These are phyloP conservation scores for Eublepharis macularius DNA, from an alignment of 2,113 vertebrate genomes.

Conservation along the genomic window DNA sequence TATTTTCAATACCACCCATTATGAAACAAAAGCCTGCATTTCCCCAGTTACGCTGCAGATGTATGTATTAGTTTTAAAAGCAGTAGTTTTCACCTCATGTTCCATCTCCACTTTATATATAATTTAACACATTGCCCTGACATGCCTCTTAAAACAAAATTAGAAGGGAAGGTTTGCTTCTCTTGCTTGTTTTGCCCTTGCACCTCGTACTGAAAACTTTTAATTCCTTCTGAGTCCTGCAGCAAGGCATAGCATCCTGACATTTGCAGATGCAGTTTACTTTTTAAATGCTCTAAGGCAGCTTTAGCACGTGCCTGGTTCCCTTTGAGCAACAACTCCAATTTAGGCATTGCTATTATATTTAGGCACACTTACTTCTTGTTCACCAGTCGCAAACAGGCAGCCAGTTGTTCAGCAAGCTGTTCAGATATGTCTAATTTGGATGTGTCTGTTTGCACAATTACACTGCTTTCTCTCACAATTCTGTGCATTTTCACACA, in stretches of 20 bases:
- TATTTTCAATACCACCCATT: constrained; percentile 1
- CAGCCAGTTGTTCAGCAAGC: not conserved
- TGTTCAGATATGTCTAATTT: too few species aligned
- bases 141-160: not conserved
- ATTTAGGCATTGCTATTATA: not conserved
- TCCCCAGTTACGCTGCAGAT: not conserved
- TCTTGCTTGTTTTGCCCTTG: not conserved
- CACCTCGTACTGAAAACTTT: not conserved
- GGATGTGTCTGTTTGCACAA: too few species aligned
- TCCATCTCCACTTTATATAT: not conserved
- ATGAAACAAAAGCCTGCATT: not conserved
- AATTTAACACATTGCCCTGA: not conserved
- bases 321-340: too few species aligned
- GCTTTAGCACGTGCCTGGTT: not conserved
- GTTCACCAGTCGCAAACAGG: not conserved
- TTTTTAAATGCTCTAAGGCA: not conserved
- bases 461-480: too few species aligned
- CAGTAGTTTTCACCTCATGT: not conserved
- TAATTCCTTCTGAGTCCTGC: not conserved
- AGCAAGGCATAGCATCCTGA: not conserved
- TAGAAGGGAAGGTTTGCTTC: not conserved
- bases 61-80: not conserved
- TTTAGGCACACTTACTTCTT: not conserved
- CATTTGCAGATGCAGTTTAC: constrained; percentile 1
- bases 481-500: too few species aligned